Evolutionary conservation across 23 tunicate genomes (phyloP), one percentile per base, ranked within the genome.

Genomic region (Halocynthia roretzi): DNA sequence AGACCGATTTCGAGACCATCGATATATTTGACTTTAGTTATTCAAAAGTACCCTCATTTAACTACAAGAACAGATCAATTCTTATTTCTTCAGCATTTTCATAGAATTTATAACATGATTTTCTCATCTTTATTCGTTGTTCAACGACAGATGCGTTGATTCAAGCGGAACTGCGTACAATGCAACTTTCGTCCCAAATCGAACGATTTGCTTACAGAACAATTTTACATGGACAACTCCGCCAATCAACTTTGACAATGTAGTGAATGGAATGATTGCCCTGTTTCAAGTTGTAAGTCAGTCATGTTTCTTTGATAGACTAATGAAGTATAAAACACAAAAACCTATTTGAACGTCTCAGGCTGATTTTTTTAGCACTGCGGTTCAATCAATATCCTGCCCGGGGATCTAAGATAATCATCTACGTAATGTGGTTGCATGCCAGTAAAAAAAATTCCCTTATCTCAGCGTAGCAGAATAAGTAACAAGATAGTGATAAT

Each of bases 251-350:
- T 93, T 93, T 84, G 90, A 93, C 74, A 87, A 93, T 71, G 93
- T 85, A 8, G 82, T 64, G 17, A 87, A 56, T 71, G 98, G 90
- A 20, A 87, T 93, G 98, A 68, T 93, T 20, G 98, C 98, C 5
- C 72, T 93, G 0, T 86, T 93, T 68, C 98, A 93, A 83, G 98
- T 86, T 77, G 92, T 88, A 67, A 54, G 91, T 75, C 8, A 54
- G 91, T 75, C 8, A 31, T 0, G 44, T 31, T 31, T 31, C 44
- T 31, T 1, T 31, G 4, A 31, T 31, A 31, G 44, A 31, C 44
- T 31, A 4, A 31, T 31, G 44, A 31, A 31, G 44, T 31, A 31
- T 31, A 31, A 31, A 31, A 31, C 4, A 4, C 44, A 31, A 31
- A 31, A 31, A 31, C 44, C 44, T 31, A 4, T 31, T 31, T 31